Evolutionary conservation across 2,888 invertebrate species (phyloP).

Genomic region (Mimumesa dahlbomi): DNA sequence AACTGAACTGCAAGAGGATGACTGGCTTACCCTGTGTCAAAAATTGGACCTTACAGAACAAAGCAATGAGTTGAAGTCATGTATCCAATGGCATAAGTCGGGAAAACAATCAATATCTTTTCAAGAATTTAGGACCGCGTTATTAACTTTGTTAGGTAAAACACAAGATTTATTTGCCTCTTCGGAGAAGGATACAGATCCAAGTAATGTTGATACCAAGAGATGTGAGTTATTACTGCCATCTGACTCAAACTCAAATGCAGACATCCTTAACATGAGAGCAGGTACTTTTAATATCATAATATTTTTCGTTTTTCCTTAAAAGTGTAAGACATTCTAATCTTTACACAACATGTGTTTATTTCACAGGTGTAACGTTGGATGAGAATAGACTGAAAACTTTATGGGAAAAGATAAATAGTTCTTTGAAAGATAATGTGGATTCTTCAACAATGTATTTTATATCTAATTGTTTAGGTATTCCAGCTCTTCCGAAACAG

Average conservation of each 20-base stretch:
- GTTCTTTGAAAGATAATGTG: constrained; percentile 77
- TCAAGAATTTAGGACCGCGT: constrained; percentile 88
- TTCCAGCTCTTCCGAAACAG: constrained; percentile 85
- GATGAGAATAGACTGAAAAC: constrained; percentile 51
- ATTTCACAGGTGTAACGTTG: constrained; percentile 29
- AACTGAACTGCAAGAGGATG: constrained; percentile 85
- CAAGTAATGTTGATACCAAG: constrained; percentile 28
- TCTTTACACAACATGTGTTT: neutral
- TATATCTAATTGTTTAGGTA: constrained; percentile 86
- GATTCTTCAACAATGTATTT: constrained; percentile 84
- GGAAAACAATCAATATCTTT: constrained; percentile 84
- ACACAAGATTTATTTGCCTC: constrained; percentile 60
- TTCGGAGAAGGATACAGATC: constrained; percentile 30
- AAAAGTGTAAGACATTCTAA: neutral
- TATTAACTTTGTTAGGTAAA: constrained; percentile 86
- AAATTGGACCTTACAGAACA: constrained; percentile 90
- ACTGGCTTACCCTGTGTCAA: constrained; percentile 87
- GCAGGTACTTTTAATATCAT: constrained; percentile 31
- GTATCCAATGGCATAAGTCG: constrained; percentile 66
- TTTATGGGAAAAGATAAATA: constrained; percentile 55
- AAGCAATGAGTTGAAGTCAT: constrained; percentile 79
- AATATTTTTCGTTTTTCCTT: neutral
- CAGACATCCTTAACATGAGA: constrained; percentile 47
- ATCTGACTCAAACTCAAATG: constrained; percentile 17
- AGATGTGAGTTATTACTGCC: constrained; percentile 12